Evolutionary conservation across 2,888 invertebrate species (phyloP).

Genomic region (Aspidiotus destructor): DNA sequence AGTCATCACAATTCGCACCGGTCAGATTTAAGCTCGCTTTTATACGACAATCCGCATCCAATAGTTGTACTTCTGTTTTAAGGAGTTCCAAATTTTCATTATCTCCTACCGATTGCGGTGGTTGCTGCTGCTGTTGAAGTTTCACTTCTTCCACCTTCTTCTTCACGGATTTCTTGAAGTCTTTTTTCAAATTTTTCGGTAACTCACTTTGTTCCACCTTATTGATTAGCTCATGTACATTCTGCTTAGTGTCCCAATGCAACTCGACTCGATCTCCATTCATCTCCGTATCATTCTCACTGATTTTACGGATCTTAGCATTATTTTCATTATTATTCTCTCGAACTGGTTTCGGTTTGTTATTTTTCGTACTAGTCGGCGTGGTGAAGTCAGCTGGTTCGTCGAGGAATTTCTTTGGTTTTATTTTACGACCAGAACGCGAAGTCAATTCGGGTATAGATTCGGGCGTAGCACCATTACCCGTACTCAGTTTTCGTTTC

Average conservation of each 20-base stretch:
- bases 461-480: slow-evolving; percentile 13
- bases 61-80: slow-evolving; percentile 55
- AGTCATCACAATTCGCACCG: slow-evolving; percentile 61
- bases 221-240: slow-evolving; percentile 11
- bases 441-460: slow-evolving; percentile 33
- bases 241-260: slow-evolving; percentile 19
- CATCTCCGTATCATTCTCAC: not conserved
- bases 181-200: slow-evolving; percentile 24
- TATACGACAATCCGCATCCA: slow-evolving; percentile 57
- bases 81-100: slow-evolving; percentile 42
- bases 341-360: slow-evolving; percentile 13
- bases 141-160: slow-evolving; percentile 23
- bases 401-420: slow-evolving; percentile 48
- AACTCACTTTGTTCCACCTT: slow-evolving; percentile 18
- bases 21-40: slow-evolving; percentile 56
- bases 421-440: slow-evolving; percentile 56
- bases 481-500: slow-evolving; percentile 33
- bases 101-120: slow-evolving; percentile 7
- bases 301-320: slow-evolving; percentile 19
- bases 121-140: not conserved
- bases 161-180: slow-evolving; percentile 23
- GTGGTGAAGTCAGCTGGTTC: slow-evolving; percentile 34
- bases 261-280: slow-evolving; percentile 18
- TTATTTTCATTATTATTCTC: slow-evolving; percentile 28
- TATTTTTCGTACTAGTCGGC: slow-evolving; percentile 26